Base-by-base conservation (phyloP, 2,113 vertebrate genomes). In the Oreamnos americanus region DNA sequence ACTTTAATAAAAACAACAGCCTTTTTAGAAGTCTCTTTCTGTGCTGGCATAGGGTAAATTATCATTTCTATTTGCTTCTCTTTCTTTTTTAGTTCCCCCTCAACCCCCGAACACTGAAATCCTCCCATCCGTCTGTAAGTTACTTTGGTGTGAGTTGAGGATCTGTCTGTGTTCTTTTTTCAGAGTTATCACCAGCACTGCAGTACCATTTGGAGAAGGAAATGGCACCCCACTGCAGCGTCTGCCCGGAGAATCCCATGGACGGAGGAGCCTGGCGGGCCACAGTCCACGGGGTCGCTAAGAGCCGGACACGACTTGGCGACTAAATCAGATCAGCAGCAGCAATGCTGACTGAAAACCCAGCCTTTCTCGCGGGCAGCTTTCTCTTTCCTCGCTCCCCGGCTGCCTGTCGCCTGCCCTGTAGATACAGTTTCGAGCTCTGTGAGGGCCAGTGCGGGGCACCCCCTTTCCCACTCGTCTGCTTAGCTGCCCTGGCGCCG, bases 1-100 rank as follows among this genome's bases (percentile, higher is more conserved):
- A 64, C n/a, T 94, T 58, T 79, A 58, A 45, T 87, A 60, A 90
- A 89, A 82, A 83, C 36, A 82, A 74, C 57, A n/a, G 45, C 28
- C 55, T 13, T 64, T 76, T 62, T 30, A 53, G 47, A 62, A 30
- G 23, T 83, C 21, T 26, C 47, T 90, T 93, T 90, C n/a, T 33
- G 33, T 47, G n/a, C 10, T 74, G 39, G 30, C 19, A 15, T 43
- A 92, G 85, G 43, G 64, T 82, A 90, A 90, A 86, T 87, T 45
- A 74, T 55, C 39, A 45, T 87, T 67, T 96, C 82, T 53, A 83
- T 83, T 87, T 87, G 57, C 30, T 76, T 62, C 53, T 15, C 58
- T 30, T 45, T 84, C 62, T 91, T 94, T 57, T 39, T 17, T 58
- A 76, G 82, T 12, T 13, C 36, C 83, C 17, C 28, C 49, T 58